Base-by-base conservation (phyloP, 2,888 invertebrate genomes). In the Dynastes grantii region DNA sequence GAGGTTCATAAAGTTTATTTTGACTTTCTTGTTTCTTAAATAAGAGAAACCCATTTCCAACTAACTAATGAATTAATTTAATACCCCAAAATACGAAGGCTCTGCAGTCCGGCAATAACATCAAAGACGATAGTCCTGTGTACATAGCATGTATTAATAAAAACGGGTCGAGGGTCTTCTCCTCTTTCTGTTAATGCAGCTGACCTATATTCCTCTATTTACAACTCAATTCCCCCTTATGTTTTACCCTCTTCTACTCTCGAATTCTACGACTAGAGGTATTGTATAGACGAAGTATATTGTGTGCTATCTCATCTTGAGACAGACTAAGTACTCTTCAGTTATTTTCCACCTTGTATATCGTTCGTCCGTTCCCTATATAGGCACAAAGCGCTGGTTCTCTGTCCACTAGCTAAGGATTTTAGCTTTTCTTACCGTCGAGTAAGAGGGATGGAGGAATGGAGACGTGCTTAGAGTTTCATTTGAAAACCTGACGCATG, bases 161-260 rank as follows among this genome's bases (percentile, higher is more conserved):
- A 75, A 75, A 75, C 73, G 45, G 27, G 37, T 75, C 49, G 45
- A 63, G 49, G 27, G 40, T 73, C 71, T 64, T 65, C 75, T 63
- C 55, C 71, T 55, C 67, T 73, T 73, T 78, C 78, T 49, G 73
- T 55, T 78, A 78, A 78, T 78, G 73, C 75, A 73, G 63, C 73
- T 78, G 78, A 78, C 78, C 78, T 78, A 78, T 75, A 78, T 78
- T 78, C 67, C 73, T 65, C 75, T 78, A 78, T 78, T 78, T 78
- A 78, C 78, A 73, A 73, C 78, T 78, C 78, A 78, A 78, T 78
- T 73, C 78, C 64, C 73, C 73, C 78, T 75, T 78, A 78, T 78
- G 73, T 75, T 78, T 78, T 67, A 75, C 75, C 73, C 73, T 75
- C 55, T 78, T 73, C 75, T 40, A 75, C 53, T 64, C 78, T 65